Percentiles rank a stretch among this genome's conserved stretches.
phyloP scores from a whole-genome alignment of 1,140 invertebrate species.

The Muscidifurax raptorellus region DNA sequence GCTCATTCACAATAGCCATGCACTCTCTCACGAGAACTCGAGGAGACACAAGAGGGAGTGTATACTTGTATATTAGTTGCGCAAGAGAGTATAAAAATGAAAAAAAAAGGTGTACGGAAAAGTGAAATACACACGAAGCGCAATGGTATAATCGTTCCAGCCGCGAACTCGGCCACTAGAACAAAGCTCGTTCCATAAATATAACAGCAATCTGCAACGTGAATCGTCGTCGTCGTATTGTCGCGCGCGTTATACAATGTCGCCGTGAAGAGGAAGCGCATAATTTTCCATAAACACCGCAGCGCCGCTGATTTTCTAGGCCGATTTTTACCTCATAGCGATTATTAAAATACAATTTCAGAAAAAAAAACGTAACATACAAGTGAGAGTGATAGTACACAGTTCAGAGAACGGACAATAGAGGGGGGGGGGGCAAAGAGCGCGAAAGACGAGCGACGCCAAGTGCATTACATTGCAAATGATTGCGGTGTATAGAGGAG shows the following conservation, averaged over 20 bases:
- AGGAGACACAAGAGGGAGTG: too few species aligned
- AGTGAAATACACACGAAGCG: not conserved
- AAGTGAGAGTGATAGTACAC: not conserved
- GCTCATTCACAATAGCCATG: not conserved
- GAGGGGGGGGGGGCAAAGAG: not conserved
- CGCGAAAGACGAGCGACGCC: not conserved
- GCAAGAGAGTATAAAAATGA: not conserved
- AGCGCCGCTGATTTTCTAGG: conserved; percentile 19
- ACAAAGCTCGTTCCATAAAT: conserved; percentile 58
- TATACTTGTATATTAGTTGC: not conserved
- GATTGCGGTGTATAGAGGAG: not conserved
- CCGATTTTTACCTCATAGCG: not conserved
- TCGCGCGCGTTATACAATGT: conserved; percentile 20
- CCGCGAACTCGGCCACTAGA: conserved; percentile 47
- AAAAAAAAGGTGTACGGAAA: not conserved
- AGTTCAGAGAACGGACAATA: not conserved
- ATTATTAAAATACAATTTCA: not conserved
- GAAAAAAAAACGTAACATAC: not conserved
- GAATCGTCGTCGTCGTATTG: conserved; percentile 19
- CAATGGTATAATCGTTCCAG: not conserved
- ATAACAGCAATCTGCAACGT: conserved; percentile 53
- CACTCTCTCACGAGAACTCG: too few species aligned
- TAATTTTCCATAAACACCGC: conserved; percentile 48
- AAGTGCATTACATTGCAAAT: not conserved
- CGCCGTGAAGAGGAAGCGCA: conserved; percentile 52